These are phyloP conservation scores for Gallinago nigripennis DNA, from an alignment of 2,797 vertebrate species.

Conservation along the genomic window DNA sequence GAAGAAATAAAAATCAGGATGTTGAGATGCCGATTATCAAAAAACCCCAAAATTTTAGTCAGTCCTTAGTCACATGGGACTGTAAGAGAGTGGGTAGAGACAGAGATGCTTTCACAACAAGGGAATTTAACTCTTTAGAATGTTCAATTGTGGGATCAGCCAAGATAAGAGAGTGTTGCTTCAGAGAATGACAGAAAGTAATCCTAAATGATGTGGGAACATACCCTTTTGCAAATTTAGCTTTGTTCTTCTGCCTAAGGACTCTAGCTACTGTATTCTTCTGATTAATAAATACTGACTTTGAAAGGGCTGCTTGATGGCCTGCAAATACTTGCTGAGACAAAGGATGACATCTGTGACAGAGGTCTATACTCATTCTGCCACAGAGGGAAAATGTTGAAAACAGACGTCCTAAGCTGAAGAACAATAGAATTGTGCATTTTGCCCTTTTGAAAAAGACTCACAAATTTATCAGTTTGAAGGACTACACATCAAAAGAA, in stretches of 20 bases:
- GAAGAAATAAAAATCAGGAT: neutral
- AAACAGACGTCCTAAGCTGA: neutral
- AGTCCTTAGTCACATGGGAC: neutral
- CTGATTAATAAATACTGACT: slow-evolving; percentile 44
- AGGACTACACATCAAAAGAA: neutral
- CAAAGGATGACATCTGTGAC: slow-evolving; percentile 10
- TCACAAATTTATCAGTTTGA: neutral
- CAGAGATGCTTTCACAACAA: neutral
- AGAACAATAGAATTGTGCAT: neutral
- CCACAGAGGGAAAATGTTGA: neutral
- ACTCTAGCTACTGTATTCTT: slow-evolving; percentile 25
- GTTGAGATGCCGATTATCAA: neutral
- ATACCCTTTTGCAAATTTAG: neutral
- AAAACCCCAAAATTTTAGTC: neutral
- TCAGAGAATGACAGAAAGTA: slow-evolving; percentile 15
- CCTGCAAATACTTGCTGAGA: slow-evolving; percentile 15
- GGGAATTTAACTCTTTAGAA: neutral
- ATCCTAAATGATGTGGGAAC: slow-evolving; percentile 21
- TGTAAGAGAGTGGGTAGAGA: neutral
- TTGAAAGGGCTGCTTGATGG: neutral
- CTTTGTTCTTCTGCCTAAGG: neutral
- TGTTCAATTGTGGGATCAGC: neutral
- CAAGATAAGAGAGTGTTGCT: neutral
- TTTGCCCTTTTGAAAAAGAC: neutral
- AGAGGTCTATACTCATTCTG: slow-evolving; percentile 1